phyloP scores from a whole-genome alignment of 2,888 invertebrate species.

The Andrena bicolor region DNA sequence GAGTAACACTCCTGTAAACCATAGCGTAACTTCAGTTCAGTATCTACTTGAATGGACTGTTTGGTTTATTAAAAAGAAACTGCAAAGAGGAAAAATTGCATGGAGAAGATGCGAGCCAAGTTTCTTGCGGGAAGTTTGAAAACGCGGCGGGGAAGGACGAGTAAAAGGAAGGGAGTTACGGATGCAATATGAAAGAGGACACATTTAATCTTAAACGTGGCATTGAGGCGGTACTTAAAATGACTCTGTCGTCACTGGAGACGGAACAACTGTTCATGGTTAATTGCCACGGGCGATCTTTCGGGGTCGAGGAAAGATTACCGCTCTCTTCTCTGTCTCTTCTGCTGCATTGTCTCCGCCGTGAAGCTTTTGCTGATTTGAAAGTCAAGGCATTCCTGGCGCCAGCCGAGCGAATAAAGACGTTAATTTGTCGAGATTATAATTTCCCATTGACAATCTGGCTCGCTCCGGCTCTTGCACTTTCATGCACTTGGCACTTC shows the following conservation, averaged over 20 bases:
- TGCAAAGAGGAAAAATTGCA: too few relatives aligned
- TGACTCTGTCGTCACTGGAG: conserved; percentile 25
- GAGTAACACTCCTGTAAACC: too few relatives aligned
- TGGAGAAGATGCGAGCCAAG: background rate
- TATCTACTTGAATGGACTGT: too few relatives aligned
- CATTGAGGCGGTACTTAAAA: conserved; percentile 27
- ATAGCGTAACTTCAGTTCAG: too few relatives aligned
- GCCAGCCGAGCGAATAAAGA: background rate
- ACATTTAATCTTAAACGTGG: conserved; percentile 16
- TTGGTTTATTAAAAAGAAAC: too few relatives aligned
- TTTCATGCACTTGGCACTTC: background rate
- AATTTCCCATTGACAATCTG: conserved; percentile 24
- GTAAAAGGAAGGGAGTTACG: background rate
- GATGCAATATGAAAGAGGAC: background rate
- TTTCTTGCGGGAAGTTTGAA: background rate
- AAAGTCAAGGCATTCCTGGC: background rate
- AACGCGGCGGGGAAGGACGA: too few relatives aligned
- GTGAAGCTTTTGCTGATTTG: background rate
- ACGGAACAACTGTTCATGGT: conserved; percentile 28
- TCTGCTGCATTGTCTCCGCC: conserved; percentile 19
- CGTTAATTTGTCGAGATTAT: conserved; percentile 27
- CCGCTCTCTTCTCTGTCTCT: conserved; percentile 16
- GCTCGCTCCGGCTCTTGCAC: background rate
- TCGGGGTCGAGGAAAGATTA: conserved; percentile 7
- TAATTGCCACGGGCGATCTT: conserved; percentile 36